Evolutionary conservation across 2,797 vertebrate genomes (phyloP).

Genomic region (Eospalax fontanierii): DNA sequence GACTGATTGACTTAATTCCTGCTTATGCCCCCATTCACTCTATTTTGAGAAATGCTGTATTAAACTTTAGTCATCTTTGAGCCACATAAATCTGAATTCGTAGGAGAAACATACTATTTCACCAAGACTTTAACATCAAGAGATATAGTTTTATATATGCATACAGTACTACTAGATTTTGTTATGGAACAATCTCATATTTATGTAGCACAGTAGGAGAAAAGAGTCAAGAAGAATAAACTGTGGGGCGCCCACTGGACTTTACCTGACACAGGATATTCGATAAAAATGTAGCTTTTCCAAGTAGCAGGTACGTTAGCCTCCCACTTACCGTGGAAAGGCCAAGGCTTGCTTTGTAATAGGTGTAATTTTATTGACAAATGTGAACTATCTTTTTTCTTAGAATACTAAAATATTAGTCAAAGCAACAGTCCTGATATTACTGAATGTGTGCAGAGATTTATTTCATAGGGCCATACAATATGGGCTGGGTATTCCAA

Average conservation of each 20-base stretch:
- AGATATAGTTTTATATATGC: background rate
- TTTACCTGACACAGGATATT: background rate
- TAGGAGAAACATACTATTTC: background rate
- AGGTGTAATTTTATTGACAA: background rate
- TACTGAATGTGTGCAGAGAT: background rate
- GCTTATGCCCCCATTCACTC: background rate
- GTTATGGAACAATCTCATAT: background rate
- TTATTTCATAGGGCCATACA: background rate
- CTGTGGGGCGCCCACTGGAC: background rate
- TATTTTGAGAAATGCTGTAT: background rate
- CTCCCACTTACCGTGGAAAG: background rate
- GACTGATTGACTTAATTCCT: background rate
- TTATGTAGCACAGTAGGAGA: background rate
- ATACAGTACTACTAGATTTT: slow-evolving; percentile 5
- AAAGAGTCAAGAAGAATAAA: slow-evolving; percentile 18
- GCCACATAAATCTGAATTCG: background rate
- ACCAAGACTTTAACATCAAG: background rate
- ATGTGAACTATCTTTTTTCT: background rate
- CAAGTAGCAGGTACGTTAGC: background rate
- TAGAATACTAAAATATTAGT: background rate
- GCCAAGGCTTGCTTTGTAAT: background rate
- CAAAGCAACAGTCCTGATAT: background rate
- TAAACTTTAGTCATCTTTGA: background rate
- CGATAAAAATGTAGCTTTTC: background rate
- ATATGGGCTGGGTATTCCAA: background rate